A percentile compares a stretch with the other conserved stretches of the same genome.
Evolutionary conservation across 2,888 invertebrate genomes (phyloP).

Genomic region (Tipula unca): DNA sequence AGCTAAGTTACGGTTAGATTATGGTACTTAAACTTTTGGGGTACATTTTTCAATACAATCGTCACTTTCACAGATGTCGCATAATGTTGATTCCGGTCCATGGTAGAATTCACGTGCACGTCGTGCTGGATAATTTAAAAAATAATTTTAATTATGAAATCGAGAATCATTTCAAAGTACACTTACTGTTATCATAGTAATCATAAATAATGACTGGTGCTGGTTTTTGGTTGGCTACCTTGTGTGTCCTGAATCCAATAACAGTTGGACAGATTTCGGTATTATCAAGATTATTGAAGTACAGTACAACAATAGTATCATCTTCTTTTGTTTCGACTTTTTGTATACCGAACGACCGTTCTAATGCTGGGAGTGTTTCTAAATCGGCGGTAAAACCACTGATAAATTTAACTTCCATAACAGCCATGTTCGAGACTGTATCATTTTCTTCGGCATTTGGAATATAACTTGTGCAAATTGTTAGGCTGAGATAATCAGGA

Average conservation of each 20-base stretch:
- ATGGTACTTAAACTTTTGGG: conserved; percentile 23
- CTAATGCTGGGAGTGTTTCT: conserved; percentile 57
- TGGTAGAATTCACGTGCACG: conserved; percentile 69
- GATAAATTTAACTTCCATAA: conserved; percentile 81
- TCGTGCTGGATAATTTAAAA: conserved; percentile 47
- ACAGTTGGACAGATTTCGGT: conserved; percentile 74
- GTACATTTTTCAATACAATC: conserved; percentile 39
- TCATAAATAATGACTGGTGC: conserved; percentile 52
- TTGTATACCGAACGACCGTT: conserved; percentile 43
- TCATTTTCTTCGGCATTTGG: conserved; percentile 37
- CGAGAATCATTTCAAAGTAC: no score
- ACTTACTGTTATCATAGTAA: conserved; percentile 74
- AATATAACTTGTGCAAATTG: conserved; percentile 66
- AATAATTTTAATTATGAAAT: no score
- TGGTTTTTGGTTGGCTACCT: conserved; percentile 78
- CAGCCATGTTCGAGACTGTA: conserved; percentile 74
- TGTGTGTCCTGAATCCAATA: conserved; percentile 71
- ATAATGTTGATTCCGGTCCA: conserved; percentile 56
- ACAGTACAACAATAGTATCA: conserved; percentile 54
- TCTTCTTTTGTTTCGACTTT: conserved; percentile 61
- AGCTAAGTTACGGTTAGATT: no score
- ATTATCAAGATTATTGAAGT: conserved; percentile 57
- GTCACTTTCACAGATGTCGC: conserved; percentile 72
- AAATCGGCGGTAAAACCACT: conserved; percentile 71
- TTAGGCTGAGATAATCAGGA: conserved; percentile 64